Base-by-base conservation (phyloP, 1,140 invertebrate species). In the Formica exsecta region DNA sequence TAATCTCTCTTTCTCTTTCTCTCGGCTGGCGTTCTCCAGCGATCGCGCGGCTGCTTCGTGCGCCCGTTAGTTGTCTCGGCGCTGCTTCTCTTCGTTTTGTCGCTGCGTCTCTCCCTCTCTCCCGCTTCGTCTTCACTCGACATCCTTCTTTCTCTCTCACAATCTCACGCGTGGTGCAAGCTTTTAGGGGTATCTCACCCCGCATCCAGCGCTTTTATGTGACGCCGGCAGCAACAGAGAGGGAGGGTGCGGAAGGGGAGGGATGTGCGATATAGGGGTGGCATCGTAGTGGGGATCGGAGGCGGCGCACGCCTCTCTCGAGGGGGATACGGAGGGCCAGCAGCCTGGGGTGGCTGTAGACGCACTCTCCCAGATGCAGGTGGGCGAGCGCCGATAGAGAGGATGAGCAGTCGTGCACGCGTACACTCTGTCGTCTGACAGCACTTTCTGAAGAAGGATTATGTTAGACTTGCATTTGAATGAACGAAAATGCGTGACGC, bases 301-400 rank as follows among this genome's bases (percentile, higher is more conserved):
- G 89, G 89, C 89, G 89, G 89, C 89, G 89, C 89, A 90, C 88
- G 81, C 88, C 88, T 90, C 89, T 90, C 89, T 87, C 87, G 80
- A 86, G 85, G 85, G 87, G 85, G 84, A 77, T 90, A 85, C 88
- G 80, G 44, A 80, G 89, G 75, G 85, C 88, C 86, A 85, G 88
- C 89, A 38, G 88, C 79, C 89, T 87, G 89, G 89, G 88, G 74
- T 90, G 62, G 66, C 89, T 86, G 64, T 81, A 90, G 89, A 90
- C 89, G 89, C 86, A 87, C 64, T 90, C 89, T 87, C 89, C 89
- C 84, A 80, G 89, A 90, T 90, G 89, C 89, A 90, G 89, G 89
- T 90, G 86, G 88, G 85, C 88, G 88, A 89, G 29, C 29, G 66
- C 57, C 38, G 54, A 80, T 70, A 36, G 80, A 87, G 89, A 87